phyloP scores from a whole-genome alignment of 2,797 vertebrate species.

The Arrhamphus sclerolepis region DNA sequence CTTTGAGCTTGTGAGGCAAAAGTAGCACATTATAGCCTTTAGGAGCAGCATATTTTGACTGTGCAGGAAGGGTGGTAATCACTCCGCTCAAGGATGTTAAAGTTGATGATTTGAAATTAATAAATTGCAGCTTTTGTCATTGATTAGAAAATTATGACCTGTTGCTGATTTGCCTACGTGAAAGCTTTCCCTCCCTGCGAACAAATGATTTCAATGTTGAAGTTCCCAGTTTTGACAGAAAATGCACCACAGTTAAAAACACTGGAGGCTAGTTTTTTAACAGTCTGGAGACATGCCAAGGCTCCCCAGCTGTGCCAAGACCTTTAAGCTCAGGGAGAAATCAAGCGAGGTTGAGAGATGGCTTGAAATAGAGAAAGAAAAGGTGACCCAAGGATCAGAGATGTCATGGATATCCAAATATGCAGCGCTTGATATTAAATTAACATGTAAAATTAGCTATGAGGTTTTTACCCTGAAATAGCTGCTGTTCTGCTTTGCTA shows the following conservation, averaged over 20 bases:
- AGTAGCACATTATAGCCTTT: background rate
- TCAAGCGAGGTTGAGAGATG: slow-evolving; percentile 1
- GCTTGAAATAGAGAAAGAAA: background rate
- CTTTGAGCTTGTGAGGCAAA: background rate
- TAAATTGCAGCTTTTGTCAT: background rate
- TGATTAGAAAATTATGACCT: slow-evolving; percentile 24
- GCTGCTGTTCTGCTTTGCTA: slow-evolving; percentile 16
- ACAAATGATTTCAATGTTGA: slow-evolving; percentile 2
- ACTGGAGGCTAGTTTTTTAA: slow-evolving; percentile 15
- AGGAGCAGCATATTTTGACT: slow-evolving; percentile 1
- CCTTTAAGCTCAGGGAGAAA: slow-evolving; percentile 19
- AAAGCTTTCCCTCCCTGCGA: background rate
- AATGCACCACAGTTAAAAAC: slow-evolving; percentile 27
- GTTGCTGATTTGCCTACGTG: slow-evolving; percentile 12
- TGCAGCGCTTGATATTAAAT: slow-evolving; percentile 58
- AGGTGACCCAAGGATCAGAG: slow-evolving; percentile 20
- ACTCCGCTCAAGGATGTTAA: background rate
- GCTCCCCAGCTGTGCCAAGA: slow-evolving; percentile 31
- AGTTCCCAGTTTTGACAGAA: slow-evolving; percentile 5
- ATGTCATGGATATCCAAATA: slow-evolving; percentile 51
- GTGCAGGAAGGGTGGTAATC: background rate
- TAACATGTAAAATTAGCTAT: slow-evolving; percentile 24
- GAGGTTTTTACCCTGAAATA: slow-evolving; percentile 22
- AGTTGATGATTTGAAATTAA: slow-evolving; percentile 1
- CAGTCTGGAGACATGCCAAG: slow-evolving; percentile 24